phyloP scores from a whole-genome alignment of 2,888 invertebrate genomes.

The Shargacucullia verbasci region DNA sequence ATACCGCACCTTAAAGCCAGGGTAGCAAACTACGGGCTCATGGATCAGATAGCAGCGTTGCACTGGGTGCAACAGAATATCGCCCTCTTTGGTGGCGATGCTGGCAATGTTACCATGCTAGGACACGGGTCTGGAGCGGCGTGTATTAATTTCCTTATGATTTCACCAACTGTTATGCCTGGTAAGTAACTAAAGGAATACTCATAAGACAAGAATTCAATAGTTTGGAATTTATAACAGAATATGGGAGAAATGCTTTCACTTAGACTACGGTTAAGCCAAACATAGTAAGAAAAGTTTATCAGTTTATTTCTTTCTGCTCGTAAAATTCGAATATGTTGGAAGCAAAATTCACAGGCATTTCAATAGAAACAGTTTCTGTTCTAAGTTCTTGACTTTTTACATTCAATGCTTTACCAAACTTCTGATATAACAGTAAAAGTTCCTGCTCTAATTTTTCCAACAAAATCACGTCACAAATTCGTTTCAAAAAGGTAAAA shows the following conservation, averaged over 20 bases:
- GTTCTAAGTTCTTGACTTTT: conserved; percentile 9
- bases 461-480: conserved; percentile 2
- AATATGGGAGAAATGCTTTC: too few relatives aligned
- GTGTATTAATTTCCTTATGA: conserved; percentile 98
- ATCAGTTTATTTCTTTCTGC: too few relatives aligned
- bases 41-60: conserved; percentile 99
- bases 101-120: conserved; percentile 97
- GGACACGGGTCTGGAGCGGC: conserved; percentile 99
- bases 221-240: background rate
- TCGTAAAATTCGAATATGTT: conserved; percentile 1
- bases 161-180: conserved; percentile 96
- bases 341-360: background rate
- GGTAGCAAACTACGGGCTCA: conserved; percentile 98
- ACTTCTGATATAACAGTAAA: background rate
- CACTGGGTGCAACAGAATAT: conserved; percentile 99
- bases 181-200: conserved; percentile 84
- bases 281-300: background rate
- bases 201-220: too few relatives aligned
- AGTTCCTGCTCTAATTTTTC: background rate
- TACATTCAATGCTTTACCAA: background rate
- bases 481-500: conserved; percentile 11
- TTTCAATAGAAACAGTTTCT: conserved; percentile 10
- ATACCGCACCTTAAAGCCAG: conserved; percentile 95
- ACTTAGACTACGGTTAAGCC: too few relatives aligned
- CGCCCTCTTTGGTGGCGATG: conserved; percentile 97